Percentiles rank a stretch among this genome's conserved stretches.
phyloP scores from a whole-genome alignment of 2,113 vertebrate genomes.

The Pteropus alecto region DNA sequence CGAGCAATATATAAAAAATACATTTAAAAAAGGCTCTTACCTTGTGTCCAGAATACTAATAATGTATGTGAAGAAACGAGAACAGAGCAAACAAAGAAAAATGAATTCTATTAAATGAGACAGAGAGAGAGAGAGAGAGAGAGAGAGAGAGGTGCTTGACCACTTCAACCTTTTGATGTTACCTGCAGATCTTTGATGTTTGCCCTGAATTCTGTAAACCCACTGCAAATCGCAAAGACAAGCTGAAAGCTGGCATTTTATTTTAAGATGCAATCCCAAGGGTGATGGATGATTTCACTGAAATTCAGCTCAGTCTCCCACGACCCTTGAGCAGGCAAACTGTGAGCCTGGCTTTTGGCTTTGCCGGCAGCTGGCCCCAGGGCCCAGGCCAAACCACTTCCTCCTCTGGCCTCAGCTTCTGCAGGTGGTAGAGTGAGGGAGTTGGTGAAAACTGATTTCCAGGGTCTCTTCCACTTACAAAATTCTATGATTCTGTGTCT shows the following conservation, averaged over 20 bases:
- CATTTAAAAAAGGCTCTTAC: background rate
- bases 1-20: background rate
- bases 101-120: conserved; percentile 25
- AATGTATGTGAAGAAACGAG: conserved; percentile 27
- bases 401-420: background rate
- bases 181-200: background rate
- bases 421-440: background rate
- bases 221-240: background rate
- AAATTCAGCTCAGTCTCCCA: background rate
- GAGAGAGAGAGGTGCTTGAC: background rate
- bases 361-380: rapidly evolving
- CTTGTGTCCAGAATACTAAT: background rate
- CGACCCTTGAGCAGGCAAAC: background rate
- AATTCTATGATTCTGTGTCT: background rate
- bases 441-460: background rate
- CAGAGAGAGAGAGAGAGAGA: background rate
- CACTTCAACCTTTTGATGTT: background rate
- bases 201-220: conserved; percentile 46
- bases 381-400: background rate
- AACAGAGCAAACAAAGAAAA: conserved; percentile 36
- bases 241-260: background rate
- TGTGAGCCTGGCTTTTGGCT: background rate
- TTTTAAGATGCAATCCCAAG: background rate
- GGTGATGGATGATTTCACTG: background rate
- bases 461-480: background rate